A percentile compares a stretch with the other conserved stretches of the same genome.
Evolutionary conservation across 92 coral and sea anemone genomes (phyloP).

Genomic region (Bergia sp.): DNA sequence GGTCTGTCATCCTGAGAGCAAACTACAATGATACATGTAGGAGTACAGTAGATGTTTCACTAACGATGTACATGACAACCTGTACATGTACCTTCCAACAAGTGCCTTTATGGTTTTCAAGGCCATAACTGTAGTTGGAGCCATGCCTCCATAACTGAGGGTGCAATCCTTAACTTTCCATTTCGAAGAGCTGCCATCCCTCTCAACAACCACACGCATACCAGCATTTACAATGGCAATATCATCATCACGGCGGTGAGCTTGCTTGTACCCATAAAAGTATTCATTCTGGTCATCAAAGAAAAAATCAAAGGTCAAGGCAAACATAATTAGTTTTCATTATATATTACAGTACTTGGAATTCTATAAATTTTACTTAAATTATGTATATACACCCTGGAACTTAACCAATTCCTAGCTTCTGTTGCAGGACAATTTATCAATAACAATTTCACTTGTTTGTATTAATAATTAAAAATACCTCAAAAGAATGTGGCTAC

Average conservation of each 20-base stretch:
- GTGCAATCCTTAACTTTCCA: slow-evolving; percentile 74
- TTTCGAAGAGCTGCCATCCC: slow-evolving; percentile 34
- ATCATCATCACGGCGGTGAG: slow-evolving; percentile 92
- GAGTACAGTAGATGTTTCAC: neutral
- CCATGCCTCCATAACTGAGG: slow-evolving; percentile 91
- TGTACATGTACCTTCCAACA: slow-evolving; percentile 56
- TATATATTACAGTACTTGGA: neutral
- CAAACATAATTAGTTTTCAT: neutral
- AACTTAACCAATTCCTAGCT: too few relatives aligned
- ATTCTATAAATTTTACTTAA: neutral
- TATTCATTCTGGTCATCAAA: slow-evolving; percentile 65
- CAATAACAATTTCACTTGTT: too few relatives aligned
- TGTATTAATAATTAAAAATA: too few relatives aligned
- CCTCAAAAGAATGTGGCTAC: too few relatives aligned
- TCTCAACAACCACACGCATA: slow-evolving; percentile 76
- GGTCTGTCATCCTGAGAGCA: too few relatives aligned
- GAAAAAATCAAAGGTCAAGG: neutral
- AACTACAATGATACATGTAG: too few relatives aligned
- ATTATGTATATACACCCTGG: neutral
- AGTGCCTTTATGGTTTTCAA: slow-evolving; percentile 75
- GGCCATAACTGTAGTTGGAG: slow-evolving; percentile 92
- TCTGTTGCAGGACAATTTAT: too few relatives aligned
- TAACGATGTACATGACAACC: neutral
- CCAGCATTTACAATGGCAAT: slow-evolving; percentile 88
- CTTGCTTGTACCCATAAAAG: slow-evolving; percentile 85